These are phyloP conservation scores for Epinephelus malabaricus DNA, from an alignment of 2,797 vertebrate species.

Conservation along the genomic window DNA sequence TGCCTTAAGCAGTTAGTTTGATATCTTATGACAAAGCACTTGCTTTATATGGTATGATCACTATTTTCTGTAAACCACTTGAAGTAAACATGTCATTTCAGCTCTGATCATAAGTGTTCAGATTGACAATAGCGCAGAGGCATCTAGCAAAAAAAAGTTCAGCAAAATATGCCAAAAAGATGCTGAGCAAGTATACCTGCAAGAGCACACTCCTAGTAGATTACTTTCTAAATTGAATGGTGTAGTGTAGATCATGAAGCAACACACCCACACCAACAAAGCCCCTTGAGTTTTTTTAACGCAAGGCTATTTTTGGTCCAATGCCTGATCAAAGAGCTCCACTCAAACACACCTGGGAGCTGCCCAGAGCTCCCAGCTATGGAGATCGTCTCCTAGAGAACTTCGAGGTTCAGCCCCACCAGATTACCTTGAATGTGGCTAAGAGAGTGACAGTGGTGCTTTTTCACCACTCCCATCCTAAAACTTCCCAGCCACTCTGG, in stretches of 20 bases:
- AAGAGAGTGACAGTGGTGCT: conserved; percentile 15
- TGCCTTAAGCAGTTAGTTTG: background rate
- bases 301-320: background rate
- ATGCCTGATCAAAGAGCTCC: background rate
- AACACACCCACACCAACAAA: background rate
- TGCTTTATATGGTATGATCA: background rate
- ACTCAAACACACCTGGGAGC: conserved; percentile 17
- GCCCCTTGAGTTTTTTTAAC: background rate
- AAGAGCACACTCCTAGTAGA: background rate
- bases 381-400: background rate
- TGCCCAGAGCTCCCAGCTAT: background rate
- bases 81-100: background rate
- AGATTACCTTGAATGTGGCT: background rate
- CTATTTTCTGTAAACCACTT: conserved; percentile 1
- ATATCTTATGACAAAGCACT: background rate
- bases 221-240: background rate
- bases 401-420: background rate
- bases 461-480: conserved; percentile 40
- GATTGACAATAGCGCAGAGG: background rate
- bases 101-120: conserved; percentile 1
- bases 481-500: conserved; percentile 16
- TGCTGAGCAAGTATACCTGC: background rate
- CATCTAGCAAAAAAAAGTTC: too few relatives aligned
- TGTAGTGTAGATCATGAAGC: background rate
- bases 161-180: background rate